Percentiles rank a stretch among this genome's conserved stretches.
Conservation (phyloP, 2,113 vertebrate species). For the Haliaeetus leucogaster region DNA sequence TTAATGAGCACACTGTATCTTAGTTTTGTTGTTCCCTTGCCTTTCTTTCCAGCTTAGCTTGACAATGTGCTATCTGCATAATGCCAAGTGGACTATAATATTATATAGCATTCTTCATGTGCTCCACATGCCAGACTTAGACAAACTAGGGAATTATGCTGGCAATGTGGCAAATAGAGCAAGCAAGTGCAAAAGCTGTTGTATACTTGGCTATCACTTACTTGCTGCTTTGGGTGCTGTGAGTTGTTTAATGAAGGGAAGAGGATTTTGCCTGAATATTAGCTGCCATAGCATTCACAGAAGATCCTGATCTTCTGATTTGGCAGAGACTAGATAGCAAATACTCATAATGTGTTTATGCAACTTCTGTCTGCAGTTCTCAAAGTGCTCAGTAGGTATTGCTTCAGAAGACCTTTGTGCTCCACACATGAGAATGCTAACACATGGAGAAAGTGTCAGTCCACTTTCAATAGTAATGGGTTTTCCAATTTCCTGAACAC, state of each 20-base stretch:
- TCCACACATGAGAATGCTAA: rapidly evolving
- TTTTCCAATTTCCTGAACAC: background rate
- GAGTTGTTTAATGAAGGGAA: background rate
- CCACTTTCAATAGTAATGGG: background rate
- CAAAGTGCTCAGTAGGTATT: too few relatives aligned
- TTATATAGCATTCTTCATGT: background rate
- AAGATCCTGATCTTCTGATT: background rate
- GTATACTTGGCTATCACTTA: background rate
- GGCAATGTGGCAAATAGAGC: background rate
- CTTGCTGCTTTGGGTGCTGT: background rate
- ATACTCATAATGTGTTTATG: background rate
- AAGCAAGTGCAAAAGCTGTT: background rate
- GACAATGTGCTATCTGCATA: background rate
- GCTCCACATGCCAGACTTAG: background rate
- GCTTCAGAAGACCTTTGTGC: background rate
- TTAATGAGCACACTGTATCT: background rate
- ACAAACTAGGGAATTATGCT: background rate
- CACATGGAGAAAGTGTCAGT: background rate
- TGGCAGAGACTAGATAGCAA: background rate
- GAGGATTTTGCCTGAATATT: background rate
- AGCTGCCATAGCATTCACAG: background rate
- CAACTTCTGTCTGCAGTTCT: background rate
- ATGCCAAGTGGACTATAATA: background rate
- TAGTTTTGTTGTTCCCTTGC: background rate
- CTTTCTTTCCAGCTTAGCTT: background rate